Evolutionary conservation across 1,140 invertebrate genomes (phyloP), one percentile per base, ranked within the genome.

Genomic region (Melitaea cinxia): DNA sequence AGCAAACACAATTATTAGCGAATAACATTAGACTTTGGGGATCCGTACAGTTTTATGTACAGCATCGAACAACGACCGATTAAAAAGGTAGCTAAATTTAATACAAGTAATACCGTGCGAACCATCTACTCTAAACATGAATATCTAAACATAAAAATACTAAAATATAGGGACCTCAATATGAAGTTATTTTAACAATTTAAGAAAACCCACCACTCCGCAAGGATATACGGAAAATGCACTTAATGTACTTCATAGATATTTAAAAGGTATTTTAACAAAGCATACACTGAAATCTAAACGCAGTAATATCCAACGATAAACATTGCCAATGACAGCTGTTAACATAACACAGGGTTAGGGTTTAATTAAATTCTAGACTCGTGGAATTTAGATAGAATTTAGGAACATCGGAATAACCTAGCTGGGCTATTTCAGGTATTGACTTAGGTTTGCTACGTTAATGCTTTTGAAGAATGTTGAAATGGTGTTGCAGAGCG

Each of bases 341-440:
- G 45, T 50, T 52, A 50, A 60, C 45, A 50, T 26, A 37, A 49
- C 45, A 35, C 2, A 26, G 45, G n/a, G 56, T 30, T 59, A 14
- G 26, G 10, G 17, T 60, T 60, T 60, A 60, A 60, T 59, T 59
- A 60, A 60, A 60, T 60, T 60, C 45, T 60, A 35, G n/a, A 47
- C 45, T 26, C 19, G 23, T 60, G 45, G 57, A 24, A 60, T 52
- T 50, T 50, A 26, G 19, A 17, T 33, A 35, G 57, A 50, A 60
- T 60, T 50, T 50, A 35, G 45, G 15, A 23, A 60, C 57, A 37
- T 12, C 42, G 21, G 21, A 4, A 4, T 4, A 23, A 23, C 9
- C 42, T 35, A 49, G 26, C 30, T 19, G 10, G 17, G 26, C 15
- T 60, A 50, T 35, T 60, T 42, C 54, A 50, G 42, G 6, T 42